Base-by-base conservation (phyloP, 2,797 vertebrate species). In the Brachyrhaphis roseni region DNA sequence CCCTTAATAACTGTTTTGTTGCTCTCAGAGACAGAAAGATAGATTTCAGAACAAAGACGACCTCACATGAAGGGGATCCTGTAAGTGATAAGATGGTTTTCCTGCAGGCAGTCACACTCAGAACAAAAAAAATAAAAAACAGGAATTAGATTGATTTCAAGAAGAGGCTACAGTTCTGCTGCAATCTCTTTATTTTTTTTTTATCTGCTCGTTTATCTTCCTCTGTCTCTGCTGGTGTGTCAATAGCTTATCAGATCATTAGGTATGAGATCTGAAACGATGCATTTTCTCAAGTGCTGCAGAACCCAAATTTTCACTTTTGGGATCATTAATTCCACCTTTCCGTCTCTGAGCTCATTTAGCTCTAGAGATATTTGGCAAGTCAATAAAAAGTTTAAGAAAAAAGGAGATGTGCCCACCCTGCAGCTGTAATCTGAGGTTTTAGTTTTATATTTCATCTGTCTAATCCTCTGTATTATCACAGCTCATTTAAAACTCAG, bases 351-450 rank as follows among this genome's bases (percentile, higher is more conserved):
- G 49, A 74, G 23, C 84, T 87, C 80, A 80, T 62, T 83, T 73
- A 59, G 79, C 78, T 80, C 66, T 28, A 75, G 83, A 90, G 82
- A 88, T 84, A 83, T 76, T 72, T 85, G 82, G 82, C 78, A 62
- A 78, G 79, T 92, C 91, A 91, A 91, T 88, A 93, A 90, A 87
- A 83, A 89, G 86, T 91, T 85, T 13, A 16, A 74, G 70, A 76
- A 83, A 45, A 2, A 77, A 72, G 75, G 79, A 74, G 73, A 86
- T 72, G 77, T 79, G 79, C 83, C 88, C 89, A 80, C 64, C 46
- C 70, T 82, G 80, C 85, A 83, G 86, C 83, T 83, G 81, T 47
- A 71, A 72, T 71, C 70, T 74, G 53, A 72, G 81, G 68, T 79
- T 73, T 84, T 85, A 28, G n/a, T 20, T 64, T 81, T 34, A 4